A percentile compares a stretch with the other conserved stretches of the same genome.
Conservation (phyloP, 2,888 invertebrate genomes). For the Phania funesta region DNA sequence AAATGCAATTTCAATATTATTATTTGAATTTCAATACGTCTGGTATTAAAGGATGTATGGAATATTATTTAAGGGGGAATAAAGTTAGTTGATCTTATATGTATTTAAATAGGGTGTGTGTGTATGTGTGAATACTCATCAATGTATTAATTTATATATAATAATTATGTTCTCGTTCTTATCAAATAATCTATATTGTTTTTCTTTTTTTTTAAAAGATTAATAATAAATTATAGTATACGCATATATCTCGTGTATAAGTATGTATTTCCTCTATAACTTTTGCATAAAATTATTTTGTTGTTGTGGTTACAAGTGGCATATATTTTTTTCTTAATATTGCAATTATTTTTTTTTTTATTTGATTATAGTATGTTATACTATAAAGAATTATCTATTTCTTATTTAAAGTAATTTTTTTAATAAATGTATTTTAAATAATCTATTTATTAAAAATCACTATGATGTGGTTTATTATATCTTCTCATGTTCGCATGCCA, state of each 20-base stretch:
- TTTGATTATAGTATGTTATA: too few relatives aligned
- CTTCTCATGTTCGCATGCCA: constrained; percentile 3
- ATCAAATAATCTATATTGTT: too few relatives aligned
- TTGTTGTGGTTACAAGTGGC: constrained; percentile 62
- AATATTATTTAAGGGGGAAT: constrained; percentile 25
- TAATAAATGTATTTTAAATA: constrained; percentile 32
- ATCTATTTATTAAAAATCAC: constrained; percentile 43
- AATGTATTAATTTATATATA: constrained; percentile 14
- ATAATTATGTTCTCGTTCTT: constrained; percentile 19
- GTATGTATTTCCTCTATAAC: constrained; percentile 46
- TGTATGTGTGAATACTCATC: constrained; percentile 13
- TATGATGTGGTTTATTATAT: constrained; percentile 37
- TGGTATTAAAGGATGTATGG: constrained; percentile 7
- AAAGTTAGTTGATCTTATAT: constrained; percentile 41
- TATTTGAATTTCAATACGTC: constrained; percentile 35
- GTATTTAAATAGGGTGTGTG: constrained; percentile 40
- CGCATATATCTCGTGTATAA: constrained; percentile 34
- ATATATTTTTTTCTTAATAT: constrained; percentile 55
- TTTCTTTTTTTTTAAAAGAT: constrained; percentile 41
- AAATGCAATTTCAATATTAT: constrained; percentile 52
- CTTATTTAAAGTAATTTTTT: constrained; percentile 28
- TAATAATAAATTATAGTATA: constrained; percentile 50
- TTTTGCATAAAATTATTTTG: constrained; percentile 62
- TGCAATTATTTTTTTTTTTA: constrained; percentile 28
- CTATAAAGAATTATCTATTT: constrained; percentile 59